Evolutionary conservation across 2,888 invertebrate genomes (phyloP).

Genomic region (Hypselothyrea guttata): DNA sequence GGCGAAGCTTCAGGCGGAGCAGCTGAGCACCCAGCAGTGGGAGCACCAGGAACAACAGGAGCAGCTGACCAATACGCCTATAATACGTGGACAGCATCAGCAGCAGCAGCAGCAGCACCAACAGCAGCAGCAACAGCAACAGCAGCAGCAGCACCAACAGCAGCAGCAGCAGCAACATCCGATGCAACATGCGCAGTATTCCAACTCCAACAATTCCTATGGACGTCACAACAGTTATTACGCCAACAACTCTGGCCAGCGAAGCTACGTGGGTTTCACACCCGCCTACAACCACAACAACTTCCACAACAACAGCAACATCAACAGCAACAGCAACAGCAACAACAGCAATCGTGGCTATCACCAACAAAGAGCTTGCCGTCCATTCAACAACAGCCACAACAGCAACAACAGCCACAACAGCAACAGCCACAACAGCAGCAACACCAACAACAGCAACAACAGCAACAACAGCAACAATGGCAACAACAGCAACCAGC

Average conservation of each 20-base stretch:
- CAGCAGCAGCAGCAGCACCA: constrained; percentile 3
- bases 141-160: neutral
- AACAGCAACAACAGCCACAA: constrained; percentile 29
- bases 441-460: constrained; percentile 19
- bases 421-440: constrained; percentile 23
- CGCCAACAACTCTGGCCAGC: neutral
- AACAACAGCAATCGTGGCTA: neutral
- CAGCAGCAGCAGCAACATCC: neutral
- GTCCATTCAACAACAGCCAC: constrained; percentile 8
- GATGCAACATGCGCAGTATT: neutral
- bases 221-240: neutral
- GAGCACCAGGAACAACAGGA: neutral
- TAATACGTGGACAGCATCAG: too few relatives aligned
- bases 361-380: neutral
- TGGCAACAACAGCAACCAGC: constrained; percentile 7
- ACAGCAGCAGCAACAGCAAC: neutral
- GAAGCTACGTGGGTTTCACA: too few relatives aligned
- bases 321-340: neutral
- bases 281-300: constrained; percentile 5
- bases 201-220: too few relatives aligned
- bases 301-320: constrained; percentile 1
- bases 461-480: neutral
- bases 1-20: neutral
- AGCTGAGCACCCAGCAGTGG: constrained; percentile 1
- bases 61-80: too few relatives aligned